Conservation (phyloP, 2,113 vertebrate genomes). For the Vireo altiloquus region DNA sequence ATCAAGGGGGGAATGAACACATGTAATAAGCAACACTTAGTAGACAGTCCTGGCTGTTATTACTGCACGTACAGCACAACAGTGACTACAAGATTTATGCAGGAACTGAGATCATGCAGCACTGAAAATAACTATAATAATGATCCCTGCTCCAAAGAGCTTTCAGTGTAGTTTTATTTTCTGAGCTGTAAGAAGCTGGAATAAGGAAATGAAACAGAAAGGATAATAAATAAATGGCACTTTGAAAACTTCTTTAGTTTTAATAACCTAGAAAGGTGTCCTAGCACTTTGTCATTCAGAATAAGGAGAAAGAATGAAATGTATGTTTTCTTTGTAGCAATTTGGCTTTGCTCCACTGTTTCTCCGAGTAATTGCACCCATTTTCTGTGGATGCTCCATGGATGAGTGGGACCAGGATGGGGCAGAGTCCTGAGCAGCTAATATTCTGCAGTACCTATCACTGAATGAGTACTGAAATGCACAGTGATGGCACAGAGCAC, state of each 20-base stretch:
- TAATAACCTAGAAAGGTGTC: not conserved
- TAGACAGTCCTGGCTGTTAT: not conserved
- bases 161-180: constrained; percentile 27
- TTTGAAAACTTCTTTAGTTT: constrained; percentile 22
- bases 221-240: not conserved
- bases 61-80: not conserved
- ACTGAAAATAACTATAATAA: constrained; percentile 24
- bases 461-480: not conserved
- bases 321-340: not conserved
- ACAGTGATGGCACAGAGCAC: not conserved
- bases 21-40: not conserved
- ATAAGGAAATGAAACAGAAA: constrained; percentile 37
- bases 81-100: constrained; percentile 1
- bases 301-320: not conserved
- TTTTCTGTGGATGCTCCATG: not conserved
- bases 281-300: not conserved
- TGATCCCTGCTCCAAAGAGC: not conserved
- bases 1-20: not conserved
- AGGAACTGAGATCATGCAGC: constrained; percentile 39
- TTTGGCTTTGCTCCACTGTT: not conserved
- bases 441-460: not conserved
- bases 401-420: rapidly evolving
- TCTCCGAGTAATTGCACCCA: not conserved
- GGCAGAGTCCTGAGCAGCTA: not conserved
- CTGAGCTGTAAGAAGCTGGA: not conserved